Evolutionary conservation across 2,797 vertebrate species (phyloP).

Genomic region (Onychomys torridus): DNA sequence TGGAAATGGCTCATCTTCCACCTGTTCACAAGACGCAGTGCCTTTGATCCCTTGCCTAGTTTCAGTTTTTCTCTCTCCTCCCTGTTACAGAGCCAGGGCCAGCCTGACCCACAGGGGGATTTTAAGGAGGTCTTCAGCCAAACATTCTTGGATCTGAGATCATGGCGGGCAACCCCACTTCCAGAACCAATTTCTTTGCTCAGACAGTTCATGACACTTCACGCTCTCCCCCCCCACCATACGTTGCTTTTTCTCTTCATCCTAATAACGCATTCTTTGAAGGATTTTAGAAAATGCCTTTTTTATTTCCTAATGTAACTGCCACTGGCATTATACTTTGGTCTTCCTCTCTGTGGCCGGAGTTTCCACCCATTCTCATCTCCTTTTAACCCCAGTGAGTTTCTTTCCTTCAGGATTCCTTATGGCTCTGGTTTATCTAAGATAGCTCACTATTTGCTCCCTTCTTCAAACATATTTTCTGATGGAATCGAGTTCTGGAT

Average conservation of each 20-base stretch:
- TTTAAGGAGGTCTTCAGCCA: neutral
- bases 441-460: too few relatives aligned
- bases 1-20: neutral
- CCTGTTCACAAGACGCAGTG: neutral
- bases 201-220: neutral
- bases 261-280: neutral
- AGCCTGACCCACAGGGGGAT: neutral
- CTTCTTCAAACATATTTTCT: neutral
- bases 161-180: neutral
- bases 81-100: neutral
- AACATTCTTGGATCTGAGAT: neutral
- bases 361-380: neutral
- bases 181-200: neutral
- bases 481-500: neutral
- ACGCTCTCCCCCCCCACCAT: too few relatives aligned
- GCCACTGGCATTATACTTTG: neutral
- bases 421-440: neutral
- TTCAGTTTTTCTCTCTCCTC: neutral
- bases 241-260: neutral
- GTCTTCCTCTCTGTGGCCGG: accelerated
- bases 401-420: neutral
- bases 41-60: neutral
- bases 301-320: neutral
- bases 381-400: neutral
- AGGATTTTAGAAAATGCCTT: neutral